Evolutionary conservation across 2,797 vertebrate species (phyloP), one percentile per base, ranked within the genome.

Genomic region (Prunella strophiata): DNA sequence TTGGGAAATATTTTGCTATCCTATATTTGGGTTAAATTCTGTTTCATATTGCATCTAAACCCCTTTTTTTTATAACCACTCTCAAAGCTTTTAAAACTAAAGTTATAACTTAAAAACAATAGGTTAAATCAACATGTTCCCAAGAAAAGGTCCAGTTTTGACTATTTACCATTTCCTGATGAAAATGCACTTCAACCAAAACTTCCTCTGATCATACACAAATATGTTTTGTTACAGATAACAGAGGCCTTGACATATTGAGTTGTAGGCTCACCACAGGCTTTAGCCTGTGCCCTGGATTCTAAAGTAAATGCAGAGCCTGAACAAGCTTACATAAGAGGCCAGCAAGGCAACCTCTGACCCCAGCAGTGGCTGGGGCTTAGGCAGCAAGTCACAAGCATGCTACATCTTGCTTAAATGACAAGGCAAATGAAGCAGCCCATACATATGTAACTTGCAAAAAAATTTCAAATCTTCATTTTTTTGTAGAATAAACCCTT

Each of bases 271-370:
- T 92, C 94, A 74, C 54, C 38, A 45, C 12, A 88, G 81, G 72
- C 15, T 54, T 74, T 54, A 80, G 79, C 54, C 85, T 65, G 79
- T 75, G 79, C 58, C 75, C 68, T 84, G 85, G 66, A 58, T 94
- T 94, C 79, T 72, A 40, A 94, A 94, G 85, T 51, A 89, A 94
- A 84, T 65, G 48, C 75, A 91, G 75, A 75, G 73, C 50, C 87
- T 81, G 75, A 65, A 42, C 29, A 80, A 76, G 25, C 62, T 95
- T 93, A 75, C 19, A 1, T 45, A 59, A 86, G 82, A 88, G 62
- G 55, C 36, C 85, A 91, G 73, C 22, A 66, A 81, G 58, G 36
- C 73, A 32, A 9, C 7, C 74, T 83, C 34, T 10, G 26, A 13
- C 13, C 47, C 18, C 63, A 58, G 67, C n/a, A 40, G 38, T 38